These are phyloP conservation scores for Martes martes DNA, from an alignment of 2,113 vertebrate species.

Conservation along the genomic window DNA sequence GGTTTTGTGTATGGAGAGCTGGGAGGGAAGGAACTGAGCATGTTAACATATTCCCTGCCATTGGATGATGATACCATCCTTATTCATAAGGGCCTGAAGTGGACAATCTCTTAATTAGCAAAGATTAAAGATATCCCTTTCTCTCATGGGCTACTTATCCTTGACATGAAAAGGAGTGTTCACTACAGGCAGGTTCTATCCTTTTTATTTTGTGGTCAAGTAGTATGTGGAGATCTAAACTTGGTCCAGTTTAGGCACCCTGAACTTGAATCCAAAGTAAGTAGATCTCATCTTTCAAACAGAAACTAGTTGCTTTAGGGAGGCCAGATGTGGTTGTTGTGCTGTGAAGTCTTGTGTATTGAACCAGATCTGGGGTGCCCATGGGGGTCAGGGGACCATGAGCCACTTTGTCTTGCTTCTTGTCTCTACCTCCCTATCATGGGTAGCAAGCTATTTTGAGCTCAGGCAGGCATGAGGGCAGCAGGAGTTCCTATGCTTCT, in stretches of 20 bases:
- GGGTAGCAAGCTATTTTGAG: not conserved
- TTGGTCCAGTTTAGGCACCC: not conserved
- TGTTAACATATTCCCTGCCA: not conserved
- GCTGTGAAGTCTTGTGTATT: not conserved
- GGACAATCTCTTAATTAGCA: not conserved
- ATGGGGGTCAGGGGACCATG: not conserved
- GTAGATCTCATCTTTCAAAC: not conserved
- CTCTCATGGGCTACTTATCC: not conserved
- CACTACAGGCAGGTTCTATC: not conserved
- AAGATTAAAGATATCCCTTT: not conserved
- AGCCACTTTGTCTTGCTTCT: not conserved
- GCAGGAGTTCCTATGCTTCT: not conserved
- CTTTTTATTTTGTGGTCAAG: not conserved
- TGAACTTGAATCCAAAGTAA: not conserved
- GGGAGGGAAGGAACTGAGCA: not conserved
- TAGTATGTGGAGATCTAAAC: not conserved
- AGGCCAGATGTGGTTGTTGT: not conserved
- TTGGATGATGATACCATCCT: not conserved
- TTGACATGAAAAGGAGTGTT: not conserved
- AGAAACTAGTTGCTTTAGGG: not conserved
- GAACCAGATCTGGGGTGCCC: not conserved
- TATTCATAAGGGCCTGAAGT: not conserved
- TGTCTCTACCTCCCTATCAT: not conserved
- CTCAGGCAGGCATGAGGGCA: not conserved
- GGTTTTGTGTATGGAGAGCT: conserved; percentile 86